Evolutionary conservation across 2,113 vertebrate genomes (phyloP), one percentile per base, ranked within the genome.

Genomic region (Egretta garzetta): DNA sequence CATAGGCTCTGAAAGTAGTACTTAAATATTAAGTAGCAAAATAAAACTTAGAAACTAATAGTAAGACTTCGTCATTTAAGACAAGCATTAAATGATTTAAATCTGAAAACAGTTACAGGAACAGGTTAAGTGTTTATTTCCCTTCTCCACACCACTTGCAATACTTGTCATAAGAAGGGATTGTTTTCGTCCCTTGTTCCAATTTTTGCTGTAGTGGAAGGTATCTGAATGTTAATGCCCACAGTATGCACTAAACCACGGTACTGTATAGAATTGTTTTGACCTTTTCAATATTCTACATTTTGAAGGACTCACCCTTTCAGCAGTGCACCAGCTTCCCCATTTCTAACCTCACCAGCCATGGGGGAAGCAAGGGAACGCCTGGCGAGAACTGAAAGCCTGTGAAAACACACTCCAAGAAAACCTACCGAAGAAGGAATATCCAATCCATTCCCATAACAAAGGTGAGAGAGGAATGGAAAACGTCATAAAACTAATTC

Each of bases 261-360:
- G 19, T 10, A 59, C 84, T 76, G 35, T 73, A 75, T 14, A 53
- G 70, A 71, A 77, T 30, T 74, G 22, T 14, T 96, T 26, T 93
- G 91, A 96, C 95, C 93, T 97, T 97, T 96, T 90, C 84, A 88
- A 39, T 64, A 86, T 88, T 95, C 77, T 62, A 8, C 45, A 55
- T 66, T 85, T 68, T 84, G 81, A 93, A 96, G 77, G 66, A 56
- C 56, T 95, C 92, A 77, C 49, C 74, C 74, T 91, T 80, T 55
- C 74, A 90, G 33, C 67, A 86, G 33, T 28, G 22, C 47, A 62
- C n/a, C 70, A 62, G 30, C 53, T 83, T 55, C 62, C 52, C 70
- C 55, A 45, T 53, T 70, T 91, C 50, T 55, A 92, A 73, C 50
- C 27, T 58, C 80, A 60, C 9, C 77, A 75, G 56, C 28, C 3